phyloP scores from a whole-genome alignment of 53 echinoderm and acorn worm species.

The Antedon mediterranea region DNA sequence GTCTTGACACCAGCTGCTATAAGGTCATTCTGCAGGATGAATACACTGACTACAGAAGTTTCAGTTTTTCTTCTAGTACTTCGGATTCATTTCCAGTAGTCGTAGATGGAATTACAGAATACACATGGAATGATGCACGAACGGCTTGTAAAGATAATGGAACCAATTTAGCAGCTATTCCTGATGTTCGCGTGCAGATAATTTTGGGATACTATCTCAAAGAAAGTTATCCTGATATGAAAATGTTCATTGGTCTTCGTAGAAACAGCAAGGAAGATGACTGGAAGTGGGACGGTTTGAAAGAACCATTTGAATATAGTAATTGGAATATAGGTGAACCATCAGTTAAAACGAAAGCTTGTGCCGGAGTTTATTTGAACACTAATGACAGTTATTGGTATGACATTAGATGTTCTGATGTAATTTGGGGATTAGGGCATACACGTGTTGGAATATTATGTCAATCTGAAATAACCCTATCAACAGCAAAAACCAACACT shows the following conservation, averaged over 20 bases:
- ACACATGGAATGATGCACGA: neutral
- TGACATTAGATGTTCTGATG: neutral
- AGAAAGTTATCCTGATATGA: neutral
- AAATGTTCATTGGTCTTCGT: neutral
- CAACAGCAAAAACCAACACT: too few relatives aligned
- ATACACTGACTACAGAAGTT: neutral
- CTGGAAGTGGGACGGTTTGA: neutral
- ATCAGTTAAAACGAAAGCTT: neutral
- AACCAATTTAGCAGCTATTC: neutral
- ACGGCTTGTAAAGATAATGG: neutral
- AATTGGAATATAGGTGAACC: neutral
- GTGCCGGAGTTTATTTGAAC: neutral
- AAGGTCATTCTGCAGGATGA: neutral
- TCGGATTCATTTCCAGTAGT: too few relatives aligned
- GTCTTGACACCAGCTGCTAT: neutral
- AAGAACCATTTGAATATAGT: neutral
- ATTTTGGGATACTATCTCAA: neutral
- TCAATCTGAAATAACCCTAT: neutral
- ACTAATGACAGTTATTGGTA: neutral
- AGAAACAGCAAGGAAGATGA: neutral
- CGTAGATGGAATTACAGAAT: too few relatives aligned
- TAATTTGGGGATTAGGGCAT: neutral
- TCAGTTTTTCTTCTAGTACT: neutral
- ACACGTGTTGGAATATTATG: neutral
- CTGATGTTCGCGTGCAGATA: neutral